phyloP scores from a whole-genome alignment of 2,113 vertebrate genomes.

The Anolis carolinensis region DNA sequence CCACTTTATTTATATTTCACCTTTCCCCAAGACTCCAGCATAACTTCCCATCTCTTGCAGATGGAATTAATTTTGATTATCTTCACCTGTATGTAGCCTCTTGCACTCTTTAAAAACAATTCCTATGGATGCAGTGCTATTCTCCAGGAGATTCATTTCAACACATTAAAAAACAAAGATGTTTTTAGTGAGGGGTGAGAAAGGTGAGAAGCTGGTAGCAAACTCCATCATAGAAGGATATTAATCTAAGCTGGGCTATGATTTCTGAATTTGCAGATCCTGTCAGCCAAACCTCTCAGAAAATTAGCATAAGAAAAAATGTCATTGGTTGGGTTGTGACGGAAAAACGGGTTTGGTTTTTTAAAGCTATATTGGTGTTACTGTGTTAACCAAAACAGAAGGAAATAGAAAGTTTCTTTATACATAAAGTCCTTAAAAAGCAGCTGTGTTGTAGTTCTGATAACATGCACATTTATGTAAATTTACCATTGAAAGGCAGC shows the following conservation, averaged over 20 bases:
- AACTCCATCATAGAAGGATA: background rate
- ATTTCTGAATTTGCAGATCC: background rate
- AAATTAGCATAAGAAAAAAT: background rate
- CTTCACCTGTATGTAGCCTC: background rate
- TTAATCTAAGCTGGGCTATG: background rate
- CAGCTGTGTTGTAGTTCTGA: background rate
- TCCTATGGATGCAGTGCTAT: background rate
- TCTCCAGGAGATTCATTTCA: background rate
- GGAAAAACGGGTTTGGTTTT: background rate
- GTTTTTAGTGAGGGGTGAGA: background rate
- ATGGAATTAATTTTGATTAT: background rate
- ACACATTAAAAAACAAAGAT: background rate
- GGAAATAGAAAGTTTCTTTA: background rate
- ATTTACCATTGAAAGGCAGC: background rate
- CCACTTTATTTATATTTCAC: no score
- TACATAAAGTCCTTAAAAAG: background rate
- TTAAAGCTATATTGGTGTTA: background rate
- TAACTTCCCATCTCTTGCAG: background rate
- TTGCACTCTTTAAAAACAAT: background rate
- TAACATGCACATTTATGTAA: background rate
- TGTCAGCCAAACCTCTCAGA: background rate
- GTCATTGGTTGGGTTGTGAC: background rate
- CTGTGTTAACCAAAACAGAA: background rate
- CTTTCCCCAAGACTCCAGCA: background rate
- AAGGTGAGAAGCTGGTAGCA: no score